Evolutionary conservation across 2,113 vertebrate genomes (phyloP), one percentile per base, ranked within the genome.

Genomic region (Morphnarchus princeps): DNA sequence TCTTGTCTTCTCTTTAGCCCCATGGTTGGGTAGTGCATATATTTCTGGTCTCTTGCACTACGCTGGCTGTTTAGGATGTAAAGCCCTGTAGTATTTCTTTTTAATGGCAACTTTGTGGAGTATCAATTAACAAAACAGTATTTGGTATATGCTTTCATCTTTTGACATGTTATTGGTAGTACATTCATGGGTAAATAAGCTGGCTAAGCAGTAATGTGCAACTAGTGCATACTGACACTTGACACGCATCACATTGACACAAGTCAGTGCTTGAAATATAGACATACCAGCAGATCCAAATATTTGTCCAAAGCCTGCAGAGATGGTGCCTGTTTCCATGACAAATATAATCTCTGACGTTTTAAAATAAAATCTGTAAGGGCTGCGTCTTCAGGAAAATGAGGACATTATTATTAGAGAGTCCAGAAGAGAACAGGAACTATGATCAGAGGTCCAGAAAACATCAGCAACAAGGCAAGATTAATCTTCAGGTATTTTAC

Each of bases 11-110:
- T 69, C 52, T 50, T 54, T 32, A 26, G 16, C 38, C 55, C 42
- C 3, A 0, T 11, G 19, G 14, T 28, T 80, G 38, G 5, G 11
- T 13, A 34, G 17, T 31, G 36, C 40, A 1, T 32, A 2, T 28
- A 5, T 57, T 67, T 32, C 58, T 67, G 21, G 29, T 59, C 87
- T 62, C 34, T 52, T 69, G 45, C 45, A 11, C 72, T 69, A 9
- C 26, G 8, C n/a, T 25, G 62, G 14, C 54, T 87, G 34, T 28
- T 71, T 10, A 45, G n/a, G 32, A 25, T 31, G 32, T 59, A 50
- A 80, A 72, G 20, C 49, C 43, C 54, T 40, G 21, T 13, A 19
- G 50, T 38, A 28, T 4, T 78, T 62, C 11, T 69, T 62, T 45
- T 72, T 50, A 70, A 29, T 15, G 52, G 16, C 19, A 65, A 29